Evolutionary conservation across 2,113 vertebrate species (phyloP).

Genomic region (Microcebus ravelobensis): DNA sequence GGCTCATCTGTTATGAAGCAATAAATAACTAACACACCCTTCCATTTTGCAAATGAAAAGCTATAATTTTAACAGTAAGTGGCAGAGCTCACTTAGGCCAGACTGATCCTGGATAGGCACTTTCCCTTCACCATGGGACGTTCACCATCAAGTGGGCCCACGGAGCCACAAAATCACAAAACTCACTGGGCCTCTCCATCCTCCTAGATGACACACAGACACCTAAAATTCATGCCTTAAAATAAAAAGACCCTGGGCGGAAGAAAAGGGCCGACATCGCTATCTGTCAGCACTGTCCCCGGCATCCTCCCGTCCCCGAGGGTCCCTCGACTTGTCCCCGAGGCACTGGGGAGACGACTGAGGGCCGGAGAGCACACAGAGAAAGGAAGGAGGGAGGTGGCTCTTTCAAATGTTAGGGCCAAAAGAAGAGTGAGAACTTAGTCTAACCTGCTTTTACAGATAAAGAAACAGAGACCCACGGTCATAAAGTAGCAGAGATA

Average conservation of each 20-base stretch:
- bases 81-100: not conserved
- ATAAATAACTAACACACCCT: not conserved
- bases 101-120: rapidly evolving
- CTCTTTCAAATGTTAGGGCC: not conserved
- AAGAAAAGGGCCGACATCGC: not conserved
- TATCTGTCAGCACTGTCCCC: not conserved
- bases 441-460: not conserved
- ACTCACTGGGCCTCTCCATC: not conserved
- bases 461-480: not conserved
- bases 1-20: not conserved
- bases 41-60: not conserved
- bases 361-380: not conserved
- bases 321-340: slow-evolving; percentile 2
- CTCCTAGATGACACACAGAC: not conserved
- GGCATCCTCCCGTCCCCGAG: not conserved
- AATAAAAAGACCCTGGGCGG: not conserved
- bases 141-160: not conserved
- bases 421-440: not conserved
- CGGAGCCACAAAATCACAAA: not conserved
- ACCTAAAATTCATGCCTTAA: not conserved
- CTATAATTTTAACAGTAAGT: not conserved
- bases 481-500: not conserved
- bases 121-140: not conserved
- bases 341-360: not conserved
- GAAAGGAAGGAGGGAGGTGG: slow-evolving; percentile 58